These are phyloP conservation scores for Drosophila kohkoa DNA, from an alignment of 1,140 invertebrate species.

Conservation along the genomic window DNA sequence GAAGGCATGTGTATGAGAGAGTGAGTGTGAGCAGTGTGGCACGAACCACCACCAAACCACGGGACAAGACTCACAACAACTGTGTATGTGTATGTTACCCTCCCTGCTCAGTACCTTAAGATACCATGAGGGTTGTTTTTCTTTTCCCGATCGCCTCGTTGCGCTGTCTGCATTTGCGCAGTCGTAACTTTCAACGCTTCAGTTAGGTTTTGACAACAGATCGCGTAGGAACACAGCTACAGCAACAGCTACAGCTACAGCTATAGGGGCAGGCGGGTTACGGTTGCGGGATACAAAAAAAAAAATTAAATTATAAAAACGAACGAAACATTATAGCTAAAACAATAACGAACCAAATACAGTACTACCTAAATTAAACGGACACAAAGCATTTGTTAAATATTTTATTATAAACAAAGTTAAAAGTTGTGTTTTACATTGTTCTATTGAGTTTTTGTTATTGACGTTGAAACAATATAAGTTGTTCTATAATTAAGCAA, in stretches of 20 bases:
- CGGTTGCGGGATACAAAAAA: slow-evolving; percentile 52
- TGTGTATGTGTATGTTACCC: background rate
- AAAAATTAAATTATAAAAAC: slow-evolving; percentile 14
- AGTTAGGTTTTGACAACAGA: slow-evolving; percentile 82
- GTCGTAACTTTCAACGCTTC: slow-evolving; percentile 45
- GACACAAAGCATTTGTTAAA: slow-evolving; percentile 56
- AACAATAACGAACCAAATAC: slow-evolving; percentile 47
- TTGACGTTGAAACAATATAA: slow-evolving; percentile 39
- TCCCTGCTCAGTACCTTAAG: background rate
- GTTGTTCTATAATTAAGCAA: slow-evolving; percentile 12
- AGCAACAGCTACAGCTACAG: slow-evolving; percentile 16
- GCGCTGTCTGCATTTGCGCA: slow-evolving; percentile 54
- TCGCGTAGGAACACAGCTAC: slow-evolving; percentile 71
- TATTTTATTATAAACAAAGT: slow-evolving; percentile 33
- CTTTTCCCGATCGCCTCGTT: slow-evolving; percentile 3
- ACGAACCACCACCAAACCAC: slow-evolving; percentile 69
- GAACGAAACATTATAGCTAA: slow-evolving; percentile 2
- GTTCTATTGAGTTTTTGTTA: slow-evolving; percentile 73
- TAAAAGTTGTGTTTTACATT: slow-evolving; percentile 69
- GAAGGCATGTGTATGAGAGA: slow-evolving; percentile 24
- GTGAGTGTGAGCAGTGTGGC: slow-evolving; percentile 29
- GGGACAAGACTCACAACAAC: background rate
- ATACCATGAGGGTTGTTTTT: slow-evolving; percentile 60
- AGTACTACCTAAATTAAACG: slow-evolving; percentile 64
- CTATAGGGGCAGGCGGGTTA: slow-evolving; percentile 55